A percentile compares a stretch with the other conserved stretches of the same genome.
Evolutionary conservation across 2,113 vertebrate genomes (phyloP).

Genomic region (Bungarus multicinctus): DNA sequence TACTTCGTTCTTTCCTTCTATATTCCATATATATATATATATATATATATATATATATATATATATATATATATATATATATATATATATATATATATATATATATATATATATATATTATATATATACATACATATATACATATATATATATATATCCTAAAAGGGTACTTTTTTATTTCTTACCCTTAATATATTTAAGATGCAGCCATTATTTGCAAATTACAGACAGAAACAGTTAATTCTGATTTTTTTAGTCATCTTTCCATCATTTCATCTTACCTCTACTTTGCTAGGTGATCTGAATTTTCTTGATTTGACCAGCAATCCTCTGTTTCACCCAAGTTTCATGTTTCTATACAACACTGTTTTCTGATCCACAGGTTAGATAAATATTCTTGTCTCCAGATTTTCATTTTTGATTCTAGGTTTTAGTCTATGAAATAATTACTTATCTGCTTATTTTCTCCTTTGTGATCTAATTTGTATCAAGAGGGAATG

Average conservation of each 20-base stretch:
- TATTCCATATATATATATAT: not conserved
- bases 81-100: too few species aligned
- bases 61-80: too few species aligned
- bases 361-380: not conserved
- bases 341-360: not conserved
- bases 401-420: not conserved
- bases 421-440: not conserved
- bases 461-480: not conserved
- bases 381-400: not conserved
- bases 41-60: too few species aligned
- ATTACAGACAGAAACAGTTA: not conserved
- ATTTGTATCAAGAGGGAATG: accelerated
- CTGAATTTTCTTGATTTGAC: not conserved
- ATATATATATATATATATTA: too few species aligned
- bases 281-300: not conserved
- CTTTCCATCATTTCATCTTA: not conserved
- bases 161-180: not conserved
- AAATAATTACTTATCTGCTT: not conserved
- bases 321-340: not conserved
- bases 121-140: too few species aligned
- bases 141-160: not conserved
- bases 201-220: not conserved
- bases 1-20: not conserved
- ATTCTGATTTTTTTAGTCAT: not conserved
- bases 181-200: not conserved